These are phyloP conservation scores for Drosophila tanythrix DNA, from an alignment of 2,888 invertebrate genomes.

Conservation along the genomic window DNA sequence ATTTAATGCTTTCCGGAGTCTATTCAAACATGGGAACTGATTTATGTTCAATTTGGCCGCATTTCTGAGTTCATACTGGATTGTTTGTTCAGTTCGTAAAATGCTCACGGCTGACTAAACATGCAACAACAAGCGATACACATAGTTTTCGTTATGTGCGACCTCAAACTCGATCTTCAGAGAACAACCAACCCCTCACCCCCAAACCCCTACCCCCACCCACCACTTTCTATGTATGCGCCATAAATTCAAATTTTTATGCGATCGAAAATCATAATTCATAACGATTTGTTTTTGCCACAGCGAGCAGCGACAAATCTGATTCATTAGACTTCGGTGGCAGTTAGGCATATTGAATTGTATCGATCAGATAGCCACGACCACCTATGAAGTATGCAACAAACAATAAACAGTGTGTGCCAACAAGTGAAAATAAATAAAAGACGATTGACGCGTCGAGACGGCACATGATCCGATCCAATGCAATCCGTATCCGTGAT, in stretches of 20 bases:
- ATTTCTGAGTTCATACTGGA: slow-evolving; percentile 19
- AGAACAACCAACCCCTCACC: neutral
- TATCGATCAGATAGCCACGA: slow-evolving; percentile 28
- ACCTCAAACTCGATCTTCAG: slow-evolving; percentile 20
- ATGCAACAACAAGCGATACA: slow-evolving; percentile 32
- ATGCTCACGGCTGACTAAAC: slow-evolving; percentile 20
- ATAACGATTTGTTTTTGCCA: slow-evolving; percentile 15
- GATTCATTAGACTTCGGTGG: slow-evolving; percentile 36
- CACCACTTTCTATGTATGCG: neutral
- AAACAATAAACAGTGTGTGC: slow-evolving; percentile 60
- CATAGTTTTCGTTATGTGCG: slow-evolving; percentile 26
- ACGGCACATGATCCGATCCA: slow-evolving; percentile 12
- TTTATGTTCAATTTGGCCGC: slow-evolving; percentile 16
- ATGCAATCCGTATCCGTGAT: slow-evolving; percentile 52
- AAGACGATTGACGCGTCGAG: slow-evolving; percentile 5
- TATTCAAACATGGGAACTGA: neutral
- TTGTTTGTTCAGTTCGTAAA: slow-evolving; percentile 36
- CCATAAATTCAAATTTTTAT: slow-evolving; percentile 36
- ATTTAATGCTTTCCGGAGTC: neutral
- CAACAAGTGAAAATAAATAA: slow-evolving; percentile 73
- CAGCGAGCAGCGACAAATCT: slow-evolving; percentile 8
- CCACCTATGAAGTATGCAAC: slow-evolving; percentile 79
- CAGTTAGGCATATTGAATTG: slow-evolving; percentile 48
- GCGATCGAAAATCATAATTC: slow-evolving; percentile 53
- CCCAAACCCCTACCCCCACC: neutral